Evolutionary conservation across 2,888 invertebrate species (phyloP).

Genomic region (Sinelater perroti): DNA sequence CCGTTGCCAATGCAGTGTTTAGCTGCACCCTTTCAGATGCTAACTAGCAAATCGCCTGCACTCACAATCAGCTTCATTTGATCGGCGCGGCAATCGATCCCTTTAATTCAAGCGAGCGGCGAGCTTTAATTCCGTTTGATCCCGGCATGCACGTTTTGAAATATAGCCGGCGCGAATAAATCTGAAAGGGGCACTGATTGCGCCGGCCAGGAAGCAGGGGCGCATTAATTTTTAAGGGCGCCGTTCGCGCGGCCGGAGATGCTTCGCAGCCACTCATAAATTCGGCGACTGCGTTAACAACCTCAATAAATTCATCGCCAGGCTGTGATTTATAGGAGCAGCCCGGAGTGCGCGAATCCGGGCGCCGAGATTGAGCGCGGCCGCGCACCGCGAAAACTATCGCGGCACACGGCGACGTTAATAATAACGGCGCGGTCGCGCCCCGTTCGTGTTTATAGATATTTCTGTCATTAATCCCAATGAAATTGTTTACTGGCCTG

Average conservation of each 20-base stretch:
- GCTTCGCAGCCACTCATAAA: slow-evolving; percentile 24
- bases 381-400: slow-evolving; percentile 9
- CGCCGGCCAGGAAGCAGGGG: neutral
- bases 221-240: slow-evolving; percentile 14
- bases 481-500: slow-evolving; percentile 8
- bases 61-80: no score
- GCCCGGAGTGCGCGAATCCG: slow-evolving; percentile 21
- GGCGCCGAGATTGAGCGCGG: slow-evolving; percentile 11
- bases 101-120: no score
- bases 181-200: neutral
- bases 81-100: no score
- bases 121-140: no score
- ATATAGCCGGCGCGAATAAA: neutral
- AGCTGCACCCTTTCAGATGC: no score
- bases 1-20: no score
- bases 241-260: slow-evolving; percentile 7
- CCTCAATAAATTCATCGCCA: slow-evolving; percentile 31
- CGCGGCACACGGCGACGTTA: neutral
- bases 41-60: no score
- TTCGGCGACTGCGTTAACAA: slow-evolving; percentile 25
- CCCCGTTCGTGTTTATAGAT: neutral
- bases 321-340: slow-evolving; percentile 29
- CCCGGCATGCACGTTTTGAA: no score
- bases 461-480: slow-evolving; percentile 10
- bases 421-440: slow-evolving; percentile 1